Percentiles rank a stretch among this genome's conserved stretches.
Conservation (phyloP, 1,140 invertebrate species). For the Muscidifurax raptorellus region DNA sequence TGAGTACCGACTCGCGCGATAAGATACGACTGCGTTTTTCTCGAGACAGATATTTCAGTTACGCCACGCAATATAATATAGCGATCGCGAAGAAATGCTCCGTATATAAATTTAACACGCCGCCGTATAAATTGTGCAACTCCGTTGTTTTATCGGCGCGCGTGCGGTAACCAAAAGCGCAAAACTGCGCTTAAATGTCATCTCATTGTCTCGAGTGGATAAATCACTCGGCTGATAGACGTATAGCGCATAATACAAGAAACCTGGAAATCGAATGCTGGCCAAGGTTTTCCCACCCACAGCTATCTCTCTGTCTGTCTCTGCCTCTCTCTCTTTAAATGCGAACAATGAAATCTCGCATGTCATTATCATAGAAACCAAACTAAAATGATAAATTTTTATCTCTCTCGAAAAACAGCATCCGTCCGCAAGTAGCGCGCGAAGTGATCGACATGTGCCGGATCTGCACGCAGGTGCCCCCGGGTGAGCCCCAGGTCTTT, state of each 20-base stretch:
- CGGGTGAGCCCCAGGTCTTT: constrained; percentile 92
- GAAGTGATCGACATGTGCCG: constrained; percentile 97
- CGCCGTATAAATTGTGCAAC: not conserved
- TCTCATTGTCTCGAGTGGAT: not conserved
- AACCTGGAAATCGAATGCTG: too few species aligned
- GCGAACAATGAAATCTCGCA: too few species aligned
- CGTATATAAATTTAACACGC: not conserved
- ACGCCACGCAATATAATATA: not conserved
- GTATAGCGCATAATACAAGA: too few species aligned
- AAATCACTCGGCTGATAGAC: not conserved
- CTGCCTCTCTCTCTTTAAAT: too few species aligned
- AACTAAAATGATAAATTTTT: not conserved
- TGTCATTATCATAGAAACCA: too few species aligned
- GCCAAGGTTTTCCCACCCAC: too few species aligned
- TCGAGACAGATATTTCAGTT: too few species aligned
- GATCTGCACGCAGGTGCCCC: constrained; percentile 91
- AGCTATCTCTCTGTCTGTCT: too few species aligned
- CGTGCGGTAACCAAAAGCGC: not conserved
- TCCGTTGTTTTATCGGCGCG: not conserved
- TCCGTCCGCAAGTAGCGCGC: constrained; percentile 93
- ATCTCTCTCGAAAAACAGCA: constrained; percentile 78
- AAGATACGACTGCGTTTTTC: too few species aligned
- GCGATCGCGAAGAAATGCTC: not conserved
- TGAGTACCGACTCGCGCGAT: too few species aligned
- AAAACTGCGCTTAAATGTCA: not conserved